Percentiles rank a stretch among this genome's conserved stretches.
Evolutionary conservation across 2,113 vertebrate genomes (phyloP).

Genomic region (Chitala chitala): DNA sequence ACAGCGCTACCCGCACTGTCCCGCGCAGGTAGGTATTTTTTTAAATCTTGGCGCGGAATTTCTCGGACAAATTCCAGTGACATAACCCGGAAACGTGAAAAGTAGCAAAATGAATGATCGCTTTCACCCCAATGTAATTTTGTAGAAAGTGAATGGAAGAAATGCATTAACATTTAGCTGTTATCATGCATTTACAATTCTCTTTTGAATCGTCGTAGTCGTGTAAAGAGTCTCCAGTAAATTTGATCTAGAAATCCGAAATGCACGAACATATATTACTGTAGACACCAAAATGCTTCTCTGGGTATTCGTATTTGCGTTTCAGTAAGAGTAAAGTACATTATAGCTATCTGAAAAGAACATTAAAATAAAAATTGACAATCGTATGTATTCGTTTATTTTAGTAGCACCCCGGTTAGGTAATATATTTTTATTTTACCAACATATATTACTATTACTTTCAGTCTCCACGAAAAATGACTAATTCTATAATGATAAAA

Average conservation of each 20-base stretch:
- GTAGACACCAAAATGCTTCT: background rate
- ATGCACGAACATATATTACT: background rate
- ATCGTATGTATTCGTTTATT: background rate
- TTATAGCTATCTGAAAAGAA: background rate
- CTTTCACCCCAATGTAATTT: background rate
- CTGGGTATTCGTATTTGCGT: background rate
- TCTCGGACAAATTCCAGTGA: conserved; percentile 11
- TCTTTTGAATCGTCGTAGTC: background rate
- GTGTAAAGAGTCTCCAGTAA: background rate
- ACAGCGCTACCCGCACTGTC: conserved; percentile 43
- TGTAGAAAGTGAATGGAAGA: background rate
- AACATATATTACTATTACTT: background rate
- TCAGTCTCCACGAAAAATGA: background rate
- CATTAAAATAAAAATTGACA: background rate
- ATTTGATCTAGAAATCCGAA: background rate
- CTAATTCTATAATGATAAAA: background rate
- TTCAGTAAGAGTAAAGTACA: background rate
- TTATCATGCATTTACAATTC: background rate
- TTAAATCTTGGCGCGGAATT: conserved; percentile 72
- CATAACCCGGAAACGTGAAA: conserved; percentile 26
- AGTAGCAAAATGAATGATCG: background rate
- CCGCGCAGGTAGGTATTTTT: conserved; percentile 66
- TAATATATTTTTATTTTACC: background rate
- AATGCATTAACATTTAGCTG: background rate
- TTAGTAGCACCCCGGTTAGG: background rate